These are phyloP conservation scores for Glossophaga mutica DNA, from an alignment of 2,797 vertebrate species.

Conservation along the genomic window DNA sequence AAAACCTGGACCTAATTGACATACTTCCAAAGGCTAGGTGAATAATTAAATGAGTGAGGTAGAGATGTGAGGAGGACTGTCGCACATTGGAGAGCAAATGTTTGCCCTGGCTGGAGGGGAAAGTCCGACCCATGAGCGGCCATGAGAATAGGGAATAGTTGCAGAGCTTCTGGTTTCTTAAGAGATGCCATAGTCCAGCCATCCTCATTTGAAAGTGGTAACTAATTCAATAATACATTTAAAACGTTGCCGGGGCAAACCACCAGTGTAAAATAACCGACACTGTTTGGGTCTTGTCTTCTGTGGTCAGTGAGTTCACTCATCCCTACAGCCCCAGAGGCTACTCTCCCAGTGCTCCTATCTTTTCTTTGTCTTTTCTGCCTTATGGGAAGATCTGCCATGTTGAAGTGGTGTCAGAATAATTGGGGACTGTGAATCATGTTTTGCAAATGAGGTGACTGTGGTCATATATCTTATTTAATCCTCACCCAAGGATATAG, in stretches of 20 bases:
- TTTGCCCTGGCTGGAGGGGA: not conserved
- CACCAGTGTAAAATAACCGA: not conserved
- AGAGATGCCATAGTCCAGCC: not conserved
- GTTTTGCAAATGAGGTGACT: not conserved
- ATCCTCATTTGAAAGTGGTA: not conserved
- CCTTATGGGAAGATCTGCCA: not conserved
- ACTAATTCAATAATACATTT: not conserved
- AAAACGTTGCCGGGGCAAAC: not conserved
- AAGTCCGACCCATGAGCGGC: not conserved
- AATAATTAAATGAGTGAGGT: not conserved
- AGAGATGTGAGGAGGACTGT: not conserved
- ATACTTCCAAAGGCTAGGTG: not conserved
- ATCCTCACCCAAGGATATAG: not conserved
- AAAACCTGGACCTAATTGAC: not conserved
- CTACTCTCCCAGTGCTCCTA: not conserved
- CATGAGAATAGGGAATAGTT: not conserved
- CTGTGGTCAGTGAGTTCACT: not conserved
- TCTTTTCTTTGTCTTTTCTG: not conserved
- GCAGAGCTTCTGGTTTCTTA: not conserved
- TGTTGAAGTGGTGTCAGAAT: not conserved
- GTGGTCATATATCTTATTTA: not conserved
- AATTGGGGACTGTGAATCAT: not conserved
- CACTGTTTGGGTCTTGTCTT: not conserved
- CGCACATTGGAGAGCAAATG: not conserved
- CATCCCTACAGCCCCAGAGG: not conserved